Evolutionary conservation across 2,797 vertebrate genomes (phyloP).

Genomic region (Phrynocephalus vlangalii): DNA sequence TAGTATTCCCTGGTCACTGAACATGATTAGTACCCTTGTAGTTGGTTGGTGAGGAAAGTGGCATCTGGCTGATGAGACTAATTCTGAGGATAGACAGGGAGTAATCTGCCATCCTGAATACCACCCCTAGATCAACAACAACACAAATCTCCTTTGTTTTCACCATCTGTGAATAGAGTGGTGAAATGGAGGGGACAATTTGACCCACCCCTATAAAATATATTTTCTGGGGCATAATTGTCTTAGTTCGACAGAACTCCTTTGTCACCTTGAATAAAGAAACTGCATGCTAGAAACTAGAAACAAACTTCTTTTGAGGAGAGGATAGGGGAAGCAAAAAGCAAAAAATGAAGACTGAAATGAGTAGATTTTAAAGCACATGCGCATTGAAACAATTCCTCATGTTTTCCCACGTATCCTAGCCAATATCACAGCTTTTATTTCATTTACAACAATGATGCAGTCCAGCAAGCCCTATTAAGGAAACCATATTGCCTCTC

Average conservation of each 20-base stretch:
- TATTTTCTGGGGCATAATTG: neutral
- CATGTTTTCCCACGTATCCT: neutral
- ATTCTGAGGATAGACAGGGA: too few species aligned
- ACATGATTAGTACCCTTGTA: neutral
- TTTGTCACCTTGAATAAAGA: neutral
- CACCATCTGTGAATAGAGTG: too few species aligned
- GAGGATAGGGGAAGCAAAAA: neutral
- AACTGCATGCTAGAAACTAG: neutral
- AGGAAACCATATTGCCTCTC: slow-evolving; percentile 57
- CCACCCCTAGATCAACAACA: too few species aligned
- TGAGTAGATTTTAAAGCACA: slow-evolving; percentile 35
- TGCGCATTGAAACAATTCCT: slow-evolving; percentile 27
- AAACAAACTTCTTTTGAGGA: neutral
- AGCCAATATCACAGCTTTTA: slow-evolving; percentile 22
- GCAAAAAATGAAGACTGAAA: neutral
- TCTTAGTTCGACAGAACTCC: neutral
- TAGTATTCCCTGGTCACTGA: neutral
- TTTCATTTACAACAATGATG: slow-evolving; percentile 36
- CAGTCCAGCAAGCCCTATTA: slow-evolving; percentile 25
- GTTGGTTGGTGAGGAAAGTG: too few species aligned
- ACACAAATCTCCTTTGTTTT: too few species aligned
- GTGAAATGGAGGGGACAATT: too few species aligned
- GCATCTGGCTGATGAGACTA: too few species aligned
- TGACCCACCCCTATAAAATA: neutral
- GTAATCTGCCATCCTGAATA: too few species aligned